Percentiles rank a stretch among this genome's conserved stretches.
phyloP scores from a whole-genome alignment of 92 coral and sea anemone species.

The Porites lobata region DNA sequence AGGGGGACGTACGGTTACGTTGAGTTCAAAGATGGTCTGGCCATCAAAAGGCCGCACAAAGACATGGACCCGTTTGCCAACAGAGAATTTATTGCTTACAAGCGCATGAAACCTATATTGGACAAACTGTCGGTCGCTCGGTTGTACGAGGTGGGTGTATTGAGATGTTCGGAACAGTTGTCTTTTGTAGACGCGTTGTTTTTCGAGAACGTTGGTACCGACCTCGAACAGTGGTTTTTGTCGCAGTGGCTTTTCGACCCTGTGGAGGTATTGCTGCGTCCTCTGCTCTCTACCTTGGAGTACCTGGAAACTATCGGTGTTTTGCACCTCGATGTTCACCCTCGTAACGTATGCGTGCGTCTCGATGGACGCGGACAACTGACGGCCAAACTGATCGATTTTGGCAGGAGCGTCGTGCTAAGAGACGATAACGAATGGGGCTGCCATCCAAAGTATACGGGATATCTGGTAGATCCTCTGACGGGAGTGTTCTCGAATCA shows the following conservation, averaged over 20 bases:
- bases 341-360: neutral
- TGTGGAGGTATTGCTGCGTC: neutral
- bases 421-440: neutral
- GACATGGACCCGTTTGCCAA: neutral
- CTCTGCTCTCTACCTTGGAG: neutral
- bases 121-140: neutral
- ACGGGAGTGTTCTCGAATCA: neutral
- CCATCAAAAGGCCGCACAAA: neutral
- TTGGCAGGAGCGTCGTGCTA: neutral
- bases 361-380: neutral
- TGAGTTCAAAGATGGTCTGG: neutral
- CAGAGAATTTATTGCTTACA: neutral
- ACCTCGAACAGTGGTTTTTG: neutral
- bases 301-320: neutral
- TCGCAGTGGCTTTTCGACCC: conserved; percentile 15
- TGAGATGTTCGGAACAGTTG: neutral
- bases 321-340: neutral
- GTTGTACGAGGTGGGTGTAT: neutral
- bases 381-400: neutral
- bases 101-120: neutral
- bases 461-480: conserved; percentile 1
- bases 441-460: neutral
- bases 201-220: neutral
- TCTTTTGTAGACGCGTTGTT: neutral
- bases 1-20: neutral